A percentile compares a stretch with the other conserved stretches of the same genome.
Evolutionary conservation across 2,888 invertebrate genomes (phyloP).

Genomic region (Agrochola lychnidis): DNA sequence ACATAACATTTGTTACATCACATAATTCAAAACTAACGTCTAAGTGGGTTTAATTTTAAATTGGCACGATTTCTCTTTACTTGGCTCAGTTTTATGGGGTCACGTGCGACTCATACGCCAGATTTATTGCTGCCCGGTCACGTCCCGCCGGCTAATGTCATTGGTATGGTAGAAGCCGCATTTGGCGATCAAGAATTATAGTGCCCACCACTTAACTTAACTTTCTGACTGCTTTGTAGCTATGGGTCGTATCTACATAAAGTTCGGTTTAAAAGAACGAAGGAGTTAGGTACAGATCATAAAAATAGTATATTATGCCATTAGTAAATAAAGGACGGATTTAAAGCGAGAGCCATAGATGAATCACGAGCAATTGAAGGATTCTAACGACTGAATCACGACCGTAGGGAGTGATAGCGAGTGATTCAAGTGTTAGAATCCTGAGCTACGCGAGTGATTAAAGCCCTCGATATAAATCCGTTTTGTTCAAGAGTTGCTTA

Average conservation of each 20-base stretch:
- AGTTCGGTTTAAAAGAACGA: not conserved
- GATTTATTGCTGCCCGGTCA: constrained; percentile 72
- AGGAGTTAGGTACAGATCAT: not conserved
- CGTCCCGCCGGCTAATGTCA: constrained; percentile 73
- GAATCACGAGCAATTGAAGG: no score
- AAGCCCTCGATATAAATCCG: no score
- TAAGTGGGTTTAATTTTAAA: constrained; percentile 44
- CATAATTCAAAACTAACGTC: not conserved
- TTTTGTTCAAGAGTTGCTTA: no score
- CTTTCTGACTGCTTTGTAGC: constrained; percentile 29
- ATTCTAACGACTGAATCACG: no score
- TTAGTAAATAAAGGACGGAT: no score
- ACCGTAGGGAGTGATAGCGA: no score
- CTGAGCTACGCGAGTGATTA: no score
- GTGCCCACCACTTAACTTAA: constrained; percentile 72
- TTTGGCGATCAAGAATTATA: constrained; percentile 78
- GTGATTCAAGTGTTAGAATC: no score
- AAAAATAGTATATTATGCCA: no score
- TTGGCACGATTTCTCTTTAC: constrained; percentile 52
- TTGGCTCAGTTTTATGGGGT: constrained; percentile 55
- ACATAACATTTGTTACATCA: not conserved
- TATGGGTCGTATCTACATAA: not conserved
- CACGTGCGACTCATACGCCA: constrained; percentile 59
- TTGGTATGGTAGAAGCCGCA: constrained; percentile 65
- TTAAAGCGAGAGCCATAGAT: no score